These are phyloP conservation scores for Crocuta crocuta DNA, from an alignment of 2,113 vertebrate species.

Conservation along the genomic window DNA sequence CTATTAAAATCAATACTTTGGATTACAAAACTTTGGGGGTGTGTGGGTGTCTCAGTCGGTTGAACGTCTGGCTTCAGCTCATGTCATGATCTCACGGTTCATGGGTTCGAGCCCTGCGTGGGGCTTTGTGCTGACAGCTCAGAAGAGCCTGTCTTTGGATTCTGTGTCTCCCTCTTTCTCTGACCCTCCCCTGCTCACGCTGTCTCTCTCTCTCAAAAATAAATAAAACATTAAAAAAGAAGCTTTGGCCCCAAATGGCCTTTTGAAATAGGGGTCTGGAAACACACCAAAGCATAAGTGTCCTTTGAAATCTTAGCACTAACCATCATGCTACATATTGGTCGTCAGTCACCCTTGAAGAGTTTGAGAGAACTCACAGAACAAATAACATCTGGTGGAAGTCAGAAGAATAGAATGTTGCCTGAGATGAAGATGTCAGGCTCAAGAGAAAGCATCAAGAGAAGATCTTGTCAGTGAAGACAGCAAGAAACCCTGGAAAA, in stretches of 20 bases:
- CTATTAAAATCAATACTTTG: not conserved
- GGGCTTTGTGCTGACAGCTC: too few relatives aligned
- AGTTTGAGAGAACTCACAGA: not conserved
- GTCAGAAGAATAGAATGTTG: not conserved
- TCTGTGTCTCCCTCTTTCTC: too few relatives aligned
- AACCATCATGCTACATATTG: not conserved
- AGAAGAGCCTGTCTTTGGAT: too few relatives aligned
- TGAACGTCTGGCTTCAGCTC: too few relatives aligned
- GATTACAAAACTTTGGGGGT: not conserved
- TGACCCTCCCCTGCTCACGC: too few relatives aligned
- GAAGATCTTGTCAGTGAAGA: not conserved
- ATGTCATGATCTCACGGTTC: too few relatives aligned
- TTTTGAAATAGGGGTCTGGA: not conserved
- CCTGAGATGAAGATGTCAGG: not conserved
- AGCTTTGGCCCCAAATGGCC: not conserved
- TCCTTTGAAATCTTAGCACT: conserved; percentile 15
- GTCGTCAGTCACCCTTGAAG: not conserved
- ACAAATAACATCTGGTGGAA: not conserved
- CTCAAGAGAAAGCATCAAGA: not conserved
- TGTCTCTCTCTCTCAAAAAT: too few relatives aligned
- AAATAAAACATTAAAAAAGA: too few relatives aligned
- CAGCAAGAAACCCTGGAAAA: not conserved
- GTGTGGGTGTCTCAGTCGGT: too few relatives aligned
- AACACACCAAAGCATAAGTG: not conserved
- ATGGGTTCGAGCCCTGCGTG: too few relatives aligned